Conservation (phyloP, 2,888 invertebrate genomes). For the Drosophila melanocephala region DNA sequence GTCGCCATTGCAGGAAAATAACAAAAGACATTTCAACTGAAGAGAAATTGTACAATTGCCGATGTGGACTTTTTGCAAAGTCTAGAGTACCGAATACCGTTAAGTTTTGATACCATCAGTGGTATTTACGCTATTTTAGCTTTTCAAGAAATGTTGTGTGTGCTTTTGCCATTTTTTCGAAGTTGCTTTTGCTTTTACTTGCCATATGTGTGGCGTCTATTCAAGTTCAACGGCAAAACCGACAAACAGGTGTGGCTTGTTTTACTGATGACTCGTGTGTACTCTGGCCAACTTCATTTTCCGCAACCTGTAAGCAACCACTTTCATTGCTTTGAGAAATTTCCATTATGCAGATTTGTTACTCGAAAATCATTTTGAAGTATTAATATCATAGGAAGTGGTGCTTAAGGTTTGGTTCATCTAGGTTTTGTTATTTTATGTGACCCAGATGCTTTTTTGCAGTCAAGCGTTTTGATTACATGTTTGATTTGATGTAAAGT, state of each 20-base stretch:
- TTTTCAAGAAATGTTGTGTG: conserved; percentile 10
- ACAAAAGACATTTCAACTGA: not conserved
- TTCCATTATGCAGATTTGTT: conserved; percentile 4
- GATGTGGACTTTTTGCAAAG: not conserved
- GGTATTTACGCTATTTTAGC: conserved; percentile 14
- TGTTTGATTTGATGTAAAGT: conserved; percentile 53
- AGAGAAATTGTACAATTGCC: not conserved
- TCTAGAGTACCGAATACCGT: not conserved
- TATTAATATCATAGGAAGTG: conserved; percentile 3
- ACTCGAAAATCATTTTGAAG: conserved; percentile 16
- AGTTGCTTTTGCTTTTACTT: conserved; percentile 16
- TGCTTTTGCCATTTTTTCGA: conserved; percentile 8
- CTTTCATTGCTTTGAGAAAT: conserved; percentile 36
- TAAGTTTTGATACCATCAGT: not conserved
- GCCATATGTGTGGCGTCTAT: conserved; percentile 26
- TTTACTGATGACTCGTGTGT: conserved; percentile 3
- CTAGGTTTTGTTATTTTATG: conserved; percentile 17
- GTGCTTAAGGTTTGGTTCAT: conserved; percentile 6
- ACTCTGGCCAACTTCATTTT: conserved; percentile 12
- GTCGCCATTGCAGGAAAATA: not conserved
- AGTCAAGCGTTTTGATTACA: conserved; percentile 19
- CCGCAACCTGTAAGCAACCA: conserved; percentile 10
- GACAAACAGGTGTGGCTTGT: conserved; percentile 37
- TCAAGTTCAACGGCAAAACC: conserved; percentile 68
- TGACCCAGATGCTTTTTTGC: conserved; percentile 45